Base-by-base conservation (phyloP, 2,113 vertebrate species). In the Tychaedon coryphoeus region DNA sequence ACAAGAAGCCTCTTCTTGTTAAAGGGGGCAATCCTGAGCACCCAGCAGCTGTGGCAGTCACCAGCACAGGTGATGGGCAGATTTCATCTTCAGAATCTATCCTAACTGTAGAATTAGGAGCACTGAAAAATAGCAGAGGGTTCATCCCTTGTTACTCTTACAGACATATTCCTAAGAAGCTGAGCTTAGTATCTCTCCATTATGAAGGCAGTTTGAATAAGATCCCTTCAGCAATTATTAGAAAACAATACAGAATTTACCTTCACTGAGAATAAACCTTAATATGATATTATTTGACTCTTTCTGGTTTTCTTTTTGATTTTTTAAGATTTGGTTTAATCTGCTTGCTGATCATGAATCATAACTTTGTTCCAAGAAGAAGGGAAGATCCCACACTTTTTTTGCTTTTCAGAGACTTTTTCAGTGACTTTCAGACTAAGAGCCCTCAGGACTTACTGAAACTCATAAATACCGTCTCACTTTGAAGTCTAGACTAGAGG, bases 401-500 rank as follows among this genome's bases (percentile, higher is more conserved):
- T n/a, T 51, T 74, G 25, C 45, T 90, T 93, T 88, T 83, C 33
- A 48, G 82, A 73, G 66, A n/a, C 40, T 85, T 93, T 43, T 67
- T 47, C 48, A 38, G 65, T 80, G 60, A 50, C 88, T 90, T 91
- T 86, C 48, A 92, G 53, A 40, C 72, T 76, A 51, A 54, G 71
- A 90, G 72, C 72, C 89, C 88, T 93, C 42, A 66, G 94, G 83
- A 91, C 94, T 86, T 90, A 77, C 51, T 70, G 82, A 47, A 86
- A 86, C 67, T 92, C 47, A 70, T 70, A 80, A 83, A 90, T 62
- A 76, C 14, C 61, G 40, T 29, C 14, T 88, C 53, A 64, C 86
- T 94, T 90, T 94, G 88, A 95, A 96, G 79, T 90, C 69, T 84
- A 92, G 85, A 79, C 77, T 62, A 53, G 57, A 89, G 61, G 40